phyloP scores from a whole-genome alignment of 2,888 invertebrate species.

The Cephus pulcher region DNA sequence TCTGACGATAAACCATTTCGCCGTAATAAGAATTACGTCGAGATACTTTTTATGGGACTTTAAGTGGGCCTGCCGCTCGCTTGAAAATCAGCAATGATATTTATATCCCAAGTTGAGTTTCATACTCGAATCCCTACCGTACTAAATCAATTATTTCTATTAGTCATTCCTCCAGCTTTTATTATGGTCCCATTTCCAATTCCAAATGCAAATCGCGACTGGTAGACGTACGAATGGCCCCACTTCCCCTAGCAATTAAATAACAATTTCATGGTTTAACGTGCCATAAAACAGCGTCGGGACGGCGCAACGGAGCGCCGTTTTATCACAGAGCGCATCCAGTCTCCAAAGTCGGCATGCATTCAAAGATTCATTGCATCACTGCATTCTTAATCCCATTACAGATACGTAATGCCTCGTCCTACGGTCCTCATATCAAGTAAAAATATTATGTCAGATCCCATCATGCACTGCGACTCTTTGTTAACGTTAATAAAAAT shows the following conservation, averaged over 20 bases:
- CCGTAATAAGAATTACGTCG: no score
- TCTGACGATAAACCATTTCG: no score
- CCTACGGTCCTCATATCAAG: constrained; percentile 32
- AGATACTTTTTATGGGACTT: no score
- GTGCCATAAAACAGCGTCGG: constrained; percentile 29
- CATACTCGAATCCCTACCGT: no score
- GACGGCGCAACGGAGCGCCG: constrained; percentile 15
- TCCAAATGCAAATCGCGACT: constrained; percentile 32
- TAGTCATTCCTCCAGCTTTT: no score
- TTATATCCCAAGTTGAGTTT: no score
- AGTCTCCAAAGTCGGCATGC: constrained; percentile 3
- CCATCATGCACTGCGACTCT: not conserved
- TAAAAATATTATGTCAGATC: constrained; percentile 55
- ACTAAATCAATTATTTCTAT: no score
- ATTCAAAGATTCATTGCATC: constrained; percentile 30
- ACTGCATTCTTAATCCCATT: constrained; percentile 54
- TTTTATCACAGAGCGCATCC: constrained; percentile 21
- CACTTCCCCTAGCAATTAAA: constrained; percentile 37
- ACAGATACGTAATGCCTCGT: constrained; percentile 47
- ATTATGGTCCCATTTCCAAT: constrained; percentile 13
- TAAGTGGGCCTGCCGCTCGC: no score
- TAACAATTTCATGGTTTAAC: constrained; percentile 46
- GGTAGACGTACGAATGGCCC: constrained; percentile 5
- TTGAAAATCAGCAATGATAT: no score
- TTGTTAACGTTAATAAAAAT: not conserved